phyloP scores from a whole-genome alignment of 2,113 vertebrate genomes.

The Harpagus bidentatus region DNA sequence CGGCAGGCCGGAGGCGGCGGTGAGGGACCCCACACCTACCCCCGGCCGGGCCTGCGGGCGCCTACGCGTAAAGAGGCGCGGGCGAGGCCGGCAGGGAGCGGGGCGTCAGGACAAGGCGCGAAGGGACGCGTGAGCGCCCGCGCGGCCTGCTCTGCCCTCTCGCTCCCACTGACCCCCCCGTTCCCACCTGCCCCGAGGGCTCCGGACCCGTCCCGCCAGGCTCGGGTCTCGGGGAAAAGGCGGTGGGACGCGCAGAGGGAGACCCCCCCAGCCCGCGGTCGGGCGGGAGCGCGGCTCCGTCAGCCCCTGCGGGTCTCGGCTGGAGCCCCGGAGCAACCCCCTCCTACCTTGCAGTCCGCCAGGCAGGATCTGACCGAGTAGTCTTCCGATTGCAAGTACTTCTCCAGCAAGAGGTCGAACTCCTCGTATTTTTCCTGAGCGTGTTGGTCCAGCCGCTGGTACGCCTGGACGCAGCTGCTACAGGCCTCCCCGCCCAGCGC shows the following conservation, averaged over 20 bases:
- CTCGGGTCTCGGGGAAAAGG: no score
- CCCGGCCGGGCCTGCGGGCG: rapidly evolving
- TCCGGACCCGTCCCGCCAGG: background rate
- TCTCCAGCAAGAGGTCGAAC: constrained; percentile 84
- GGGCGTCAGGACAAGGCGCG: rapidly evolving
- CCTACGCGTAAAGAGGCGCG: rapidly evolving
- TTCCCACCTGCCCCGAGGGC: background rate
- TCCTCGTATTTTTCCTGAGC: constrained; percentile 92
- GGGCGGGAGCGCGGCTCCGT: rapidly evolving
- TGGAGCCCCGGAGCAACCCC: background rate
- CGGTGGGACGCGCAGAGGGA: background rate
- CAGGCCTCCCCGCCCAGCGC: constrained; percentile 78
- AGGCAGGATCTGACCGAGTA: constrained; percentile 84
- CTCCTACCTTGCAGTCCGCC: constrained; percentile 82
- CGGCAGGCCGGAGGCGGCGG: background rate
- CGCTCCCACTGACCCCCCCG: background rate
- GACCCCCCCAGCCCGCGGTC: rapidly evolving
- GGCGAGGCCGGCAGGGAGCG: rapidly evolving
- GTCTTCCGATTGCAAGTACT: constrained; percentile 82
- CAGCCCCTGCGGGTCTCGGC: no score
- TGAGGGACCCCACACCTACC: background rate
- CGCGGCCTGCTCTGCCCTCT: no score
- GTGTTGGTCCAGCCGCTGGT: constrained; percentile 86
- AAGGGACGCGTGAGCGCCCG: rapidly evolving
- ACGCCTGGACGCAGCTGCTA: constrained; percentile 81